These are phyloP conservation scores for Phocides pigmalion DNA, from an alignment of 1,140 invertebrate genomes.

Conservation along the genomic window DNA sequence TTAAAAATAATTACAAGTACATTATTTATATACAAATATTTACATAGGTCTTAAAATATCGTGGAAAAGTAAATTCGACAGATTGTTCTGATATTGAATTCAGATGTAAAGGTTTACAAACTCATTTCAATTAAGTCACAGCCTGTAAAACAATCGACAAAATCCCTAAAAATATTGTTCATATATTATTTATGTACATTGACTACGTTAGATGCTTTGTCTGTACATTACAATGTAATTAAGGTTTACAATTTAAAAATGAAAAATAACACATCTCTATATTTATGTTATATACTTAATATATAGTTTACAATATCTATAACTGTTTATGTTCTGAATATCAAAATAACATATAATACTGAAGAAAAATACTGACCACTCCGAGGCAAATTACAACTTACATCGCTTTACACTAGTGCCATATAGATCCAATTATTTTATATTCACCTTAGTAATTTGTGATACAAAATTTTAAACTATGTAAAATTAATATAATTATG, in stretches of 20 bases:
- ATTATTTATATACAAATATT: conserved; percentile 59
- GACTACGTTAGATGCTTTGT: background rate
- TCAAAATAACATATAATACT: too few species aligned
- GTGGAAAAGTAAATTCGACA: conserved; percentile 54
- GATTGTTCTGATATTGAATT: conserved; percentile 42
- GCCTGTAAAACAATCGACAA: conserved; percentile 53
- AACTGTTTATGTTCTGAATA: too few species aligned
- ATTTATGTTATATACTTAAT: too few species aligned
- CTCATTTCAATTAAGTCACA: conserved; percentile 49
- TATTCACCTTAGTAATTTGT: background rate
- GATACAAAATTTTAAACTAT: background rate
- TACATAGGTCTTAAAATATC: conserved; percentile 49
- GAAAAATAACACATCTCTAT: background rate
- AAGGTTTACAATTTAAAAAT: background rate
- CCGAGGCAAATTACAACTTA: too few species aligned
- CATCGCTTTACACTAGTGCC: too few species aligned
- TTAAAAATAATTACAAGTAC: conserved; percentile 44
- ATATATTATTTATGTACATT: conserved; percentile 31
- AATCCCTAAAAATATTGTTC: conserved; percentile 31
- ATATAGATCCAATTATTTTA: background rate
- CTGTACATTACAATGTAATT: background rate
- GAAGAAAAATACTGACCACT: too few species aligned
- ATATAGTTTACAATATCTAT: too few species aligned
- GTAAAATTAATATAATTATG: conserved; percentile 36
- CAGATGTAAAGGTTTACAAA: conserved; percentile 36